Evolutionary conservation across 2,113 vertebrate genomes (phyloP).

Genomic region (Charina bottae): DNA sequence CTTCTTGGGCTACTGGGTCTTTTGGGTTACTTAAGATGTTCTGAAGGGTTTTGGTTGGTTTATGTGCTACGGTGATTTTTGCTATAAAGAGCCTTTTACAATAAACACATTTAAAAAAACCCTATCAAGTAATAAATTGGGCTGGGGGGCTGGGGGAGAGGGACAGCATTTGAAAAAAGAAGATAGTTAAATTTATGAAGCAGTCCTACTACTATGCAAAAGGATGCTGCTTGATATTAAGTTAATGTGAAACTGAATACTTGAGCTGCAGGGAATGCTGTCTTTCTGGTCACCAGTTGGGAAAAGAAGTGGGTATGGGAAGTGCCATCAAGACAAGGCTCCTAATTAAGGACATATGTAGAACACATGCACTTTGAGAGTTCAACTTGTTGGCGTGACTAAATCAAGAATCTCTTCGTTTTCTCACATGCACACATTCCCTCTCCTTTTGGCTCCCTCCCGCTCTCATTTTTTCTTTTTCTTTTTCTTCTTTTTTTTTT

Average conservation of each 20-base stretch:
- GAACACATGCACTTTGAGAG: slow-evolving; percentile 49
- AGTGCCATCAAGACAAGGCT: slow-evolving; percentile 43
- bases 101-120: slow-evolving; percentile 79
- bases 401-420: slow-evolving; percentile 65
- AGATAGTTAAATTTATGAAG: slow-evolving; percentile 84
- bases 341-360: slow-evolving; percentile 42
- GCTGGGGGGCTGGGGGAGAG: slow-evolving; percentile 66
- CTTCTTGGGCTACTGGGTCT: too few species aligned
- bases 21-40: too few species aligned
- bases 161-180: slow-evolving; percentile 70
- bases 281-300: not conserved
- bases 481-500: slow-evolving; percentile 52
- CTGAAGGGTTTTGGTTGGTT: too few species aligned
- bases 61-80: too few species aligned
- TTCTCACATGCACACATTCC: slow-evolving; percentile 53
- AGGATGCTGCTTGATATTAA: slow-evolving; percentile 73
- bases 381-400: slow-evolving; percentile 77
- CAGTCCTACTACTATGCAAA: slow-evolving; percentile 73
- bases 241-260: slow-evolving; percentile 54
- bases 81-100: slow-evolving; percentile 79
- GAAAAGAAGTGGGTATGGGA: not conserved
- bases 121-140: slow-evolving; percentile 81
- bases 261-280: slow-evolving; percentile 54
- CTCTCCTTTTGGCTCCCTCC: slow-evolving; percentile 67
- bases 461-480: slow-evolving; percentile 66